Base-by-base conservation (phyloP, 1,140 invertebrate genomes). In the Penaeus japonicus region DNA sequence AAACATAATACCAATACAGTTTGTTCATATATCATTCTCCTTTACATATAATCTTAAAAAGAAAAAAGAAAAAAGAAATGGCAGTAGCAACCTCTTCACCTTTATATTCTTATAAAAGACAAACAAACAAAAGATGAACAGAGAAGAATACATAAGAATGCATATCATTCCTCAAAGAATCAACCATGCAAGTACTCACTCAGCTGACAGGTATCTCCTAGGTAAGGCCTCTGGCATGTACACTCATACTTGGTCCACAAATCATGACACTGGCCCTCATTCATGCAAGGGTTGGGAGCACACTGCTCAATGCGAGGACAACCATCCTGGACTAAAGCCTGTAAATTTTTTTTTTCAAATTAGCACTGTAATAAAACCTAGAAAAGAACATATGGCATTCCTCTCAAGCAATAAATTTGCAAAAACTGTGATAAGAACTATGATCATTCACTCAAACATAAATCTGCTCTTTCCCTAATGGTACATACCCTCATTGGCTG, bases 231-330 rank as follows among this genome's bases (percentile, higher is more conserved):
- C 73, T 95, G 94, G 92, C 98, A 99, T 57, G 95, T 94, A 92
- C 98, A 99, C 73, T 94, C 94, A 92, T 96, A 98, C n/a, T 94
- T 94, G 82, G 95, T 95, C 98, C 98, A 99, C 85, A 96, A 94
- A 93, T 99, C 98, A 0, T 95, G 96, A 92, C 98, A 99, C 89
- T 94, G 94, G 0, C 97, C 98, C 85, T 95, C 95, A 87, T 96
- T 96, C 91, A 95, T 94, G 92, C 98, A 99, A 0, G 97, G 96
- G 94, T 97, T 97, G 7, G 96, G 95, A 80, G 94, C 94, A 92
- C 98, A 99, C 92, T 98, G 97, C 24, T 95, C 94, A 65, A 94
- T 94, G 70, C 97, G 93, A 2, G 94, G 94, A 92, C 98, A 99
- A 1, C 96, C 95, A 27, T 94, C 84, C 87, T 78, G 65, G 18